Percentiles rank a stretch among this genome's conserved stretches.
phyloP scores from a whole-genome alignment of 1,140 invertebrate genomes.

The Fopius arisanus region DNA sequence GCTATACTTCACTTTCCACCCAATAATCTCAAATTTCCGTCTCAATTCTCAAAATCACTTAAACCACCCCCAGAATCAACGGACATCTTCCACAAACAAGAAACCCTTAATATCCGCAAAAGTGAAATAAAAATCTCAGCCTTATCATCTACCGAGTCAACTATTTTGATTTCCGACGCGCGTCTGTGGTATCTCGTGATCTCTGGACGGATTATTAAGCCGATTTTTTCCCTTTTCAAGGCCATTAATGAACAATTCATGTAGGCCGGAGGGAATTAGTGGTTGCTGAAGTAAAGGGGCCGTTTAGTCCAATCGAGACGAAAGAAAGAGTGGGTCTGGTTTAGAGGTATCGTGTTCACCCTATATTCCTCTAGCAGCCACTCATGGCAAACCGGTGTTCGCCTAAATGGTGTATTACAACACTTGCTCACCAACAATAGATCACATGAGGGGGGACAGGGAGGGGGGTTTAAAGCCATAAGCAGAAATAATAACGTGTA shows the following conservation, averaged over 20 bases:
- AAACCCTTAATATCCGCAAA: too few relatives aligned
- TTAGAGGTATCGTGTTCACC: slow-evolving; percentile 57
- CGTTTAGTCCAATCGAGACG: slow-evolving; percentile 8
- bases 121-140: too few relatives aligned
- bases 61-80: too few relatives aligned
- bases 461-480: slow-evolving; percentile 38
- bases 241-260: slow-evolving; percentile 9
- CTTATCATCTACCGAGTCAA: too few relatives aligned
- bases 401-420: slow-evolving; percentile 47
- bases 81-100: too few relatives aligned
- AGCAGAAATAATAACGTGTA: slow-evolving; percentile 55
- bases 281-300: neutral
- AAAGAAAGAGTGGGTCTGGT: slow-evolving; percentile 11
- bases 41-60: too few relatives aligned
- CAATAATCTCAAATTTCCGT: too few relatives aligned
- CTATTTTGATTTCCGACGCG: too few relatives aligned
- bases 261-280: slow-evolving; percentile 3
- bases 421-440: slow-evolving; percentile 42
- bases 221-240: neutral
- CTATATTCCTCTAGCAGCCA: slow-evolving; percentile 25
- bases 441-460: neutral
- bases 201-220: too few relatives aligned
- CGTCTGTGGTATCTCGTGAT: too few relatives aligned
- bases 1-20: too few relatives aligned
- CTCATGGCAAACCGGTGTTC: slow-evolving; percentile 47